Conservation (phyloP, 2,797 vertebrate genomes). For the Sebastes reedi region DNA sequence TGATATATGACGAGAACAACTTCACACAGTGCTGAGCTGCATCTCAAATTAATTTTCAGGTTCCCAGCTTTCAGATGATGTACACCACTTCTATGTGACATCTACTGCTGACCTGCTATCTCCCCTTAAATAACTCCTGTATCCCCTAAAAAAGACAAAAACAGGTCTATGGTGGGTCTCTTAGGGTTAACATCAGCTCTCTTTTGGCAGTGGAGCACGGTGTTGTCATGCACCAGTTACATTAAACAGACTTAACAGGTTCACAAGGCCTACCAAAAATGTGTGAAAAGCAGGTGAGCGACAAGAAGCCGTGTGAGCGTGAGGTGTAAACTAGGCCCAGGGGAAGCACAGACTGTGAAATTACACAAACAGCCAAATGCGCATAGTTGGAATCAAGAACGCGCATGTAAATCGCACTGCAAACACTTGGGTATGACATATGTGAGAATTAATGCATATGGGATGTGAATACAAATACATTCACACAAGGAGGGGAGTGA, state of each 20-base stretch:
- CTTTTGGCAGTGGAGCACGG: background rate
- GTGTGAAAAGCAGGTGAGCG: slow-evolving; percentile 55
- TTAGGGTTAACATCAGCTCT: background rate
- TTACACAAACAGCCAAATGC: slow-evolving; percentile 33
- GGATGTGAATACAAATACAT: background rate
- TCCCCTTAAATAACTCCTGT: too few species aligned
- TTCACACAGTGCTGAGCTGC: too few species aligned
- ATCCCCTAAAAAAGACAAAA: too few species aligned
- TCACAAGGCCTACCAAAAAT: slow-evolving; percentile 27
- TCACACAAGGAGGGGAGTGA: background rate
- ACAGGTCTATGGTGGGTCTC: too few species aligned
- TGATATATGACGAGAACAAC: too few species aligned
- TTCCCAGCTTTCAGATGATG: too few species aligned
- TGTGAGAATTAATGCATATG: background rate
- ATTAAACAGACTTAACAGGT: slow-evolving; percentile 28
- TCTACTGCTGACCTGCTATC: too few species aligned
- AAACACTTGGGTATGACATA: background rate
- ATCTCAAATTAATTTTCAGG: too few species aligned
- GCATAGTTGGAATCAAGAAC: slow-evolving; percentile 1
- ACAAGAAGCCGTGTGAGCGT: slow-evolving; percentile 15
- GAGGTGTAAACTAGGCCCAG: slow-evolving; percentile 55
- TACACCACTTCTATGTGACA: too few species aligned
- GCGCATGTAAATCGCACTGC: background rate
- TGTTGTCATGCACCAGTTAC: background rate
- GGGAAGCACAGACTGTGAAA: slow-evolving; percentile 21